These are phyloP conservation scores for Lagorchestes hirsutus DNA, from an alignment of 2,797 vertebrate genomes.

Conservation along the genomic window DNA sequence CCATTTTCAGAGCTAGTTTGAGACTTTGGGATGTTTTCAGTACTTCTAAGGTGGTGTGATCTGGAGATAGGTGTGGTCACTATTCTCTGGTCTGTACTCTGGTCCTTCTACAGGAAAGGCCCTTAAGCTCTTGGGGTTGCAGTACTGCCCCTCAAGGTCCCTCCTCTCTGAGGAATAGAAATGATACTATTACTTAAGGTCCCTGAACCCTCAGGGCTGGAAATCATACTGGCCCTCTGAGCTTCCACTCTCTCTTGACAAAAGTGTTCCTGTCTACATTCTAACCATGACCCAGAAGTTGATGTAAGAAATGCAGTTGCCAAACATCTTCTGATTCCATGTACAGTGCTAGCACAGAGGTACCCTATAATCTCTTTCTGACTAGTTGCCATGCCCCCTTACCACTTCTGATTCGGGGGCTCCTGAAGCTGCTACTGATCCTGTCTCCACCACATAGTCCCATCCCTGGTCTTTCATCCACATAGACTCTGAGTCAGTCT, in stretches of 20 bases:
- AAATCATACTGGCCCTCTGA: not conserved
- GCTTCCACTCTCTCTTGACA: not conserved
- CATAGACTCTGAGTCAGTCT: not conserved
- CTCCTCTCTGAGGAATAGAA: not conserved
- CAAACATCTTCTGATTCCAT: not conserved
- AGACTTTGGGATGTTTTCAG: not conserved
- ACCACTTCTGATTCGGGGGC: not conserved
- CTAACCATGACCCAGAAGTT: not conserved
- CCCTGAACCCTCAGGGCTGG: not conserved
- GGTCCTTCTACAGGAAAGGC: not conserved
- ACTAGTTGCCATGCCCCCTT: not conserved
- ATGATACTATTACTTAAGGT: not conserved
- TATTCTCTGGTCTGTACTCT: not conserved
- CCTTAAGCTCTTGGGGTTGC: not conserved
- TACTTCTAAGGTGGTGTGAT: not conserved
- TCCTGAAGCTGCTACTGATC: not conserved
- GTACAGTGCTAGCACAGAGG: not conserved
- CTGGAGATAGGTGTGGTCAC: not conserved
- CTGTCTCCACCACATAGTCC: not conserved
- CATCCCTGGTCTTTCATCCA: not conserved
- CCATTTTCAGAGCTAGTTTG: not conserved
- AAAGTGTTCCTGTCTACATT: not conserved
- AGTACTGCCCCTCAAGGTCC: not conserved
- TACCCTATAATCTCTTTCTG: not conserved
- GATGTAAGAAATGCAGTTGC: not conserved